These are phyloP conservation scores for Ectropis crepuscularia DNA, from an alignment of 2,888 invertebrate genomes.

Conservation along the genomic window DNA sequence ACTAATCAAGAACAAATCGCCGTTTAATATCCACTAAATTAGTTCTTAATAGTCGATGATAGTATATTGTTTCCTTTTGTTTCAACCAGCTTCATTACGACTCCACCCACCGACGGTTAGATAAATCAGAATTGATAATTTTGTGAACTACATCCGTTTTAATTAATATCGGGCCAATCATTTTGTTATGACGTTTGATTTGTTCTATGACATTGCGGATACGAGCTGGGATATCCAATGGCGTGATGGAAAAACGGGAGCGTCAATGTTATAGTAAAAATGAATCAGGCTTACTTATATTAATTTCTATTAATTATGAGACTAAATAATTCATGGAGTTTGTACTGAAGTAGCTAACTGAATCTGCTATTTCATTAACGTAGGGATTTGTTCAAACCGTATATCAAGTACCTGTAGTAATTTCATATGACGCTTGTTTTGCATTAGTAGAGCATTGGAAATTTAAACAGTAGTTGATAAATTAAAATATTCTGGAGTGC, in stretches of 20 bases:
- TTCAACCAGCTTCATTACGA: slow-evolving; percentile 16
- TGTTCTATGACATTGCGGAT: slow-evolving; percentile 39
- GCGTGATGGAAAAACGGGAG: slow-evolving; percentile 9
- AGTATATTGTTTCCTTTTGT: slow-evolving; percentile 33
- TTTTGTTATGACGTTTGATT: slow-evolving; percentile 39
- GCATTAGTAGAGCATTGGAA: no score
- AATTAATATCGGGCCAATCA: slow-evolving; percentile 61
- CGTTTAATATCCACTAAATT: slow-evolving; percentile 5
- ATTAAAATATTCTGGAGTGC: no score
- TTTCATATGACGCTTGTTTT: no score
- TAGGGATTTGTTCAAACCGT: no score
- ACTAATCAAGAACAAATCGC: background rate
- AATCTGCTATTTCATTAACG: no score
- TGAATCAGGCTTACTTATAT: slow-evolving; percentile 7
- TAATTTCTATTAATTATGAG: background rate
- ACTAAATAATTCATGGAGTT: no score
- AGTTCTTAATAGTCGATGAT: slow-evolving; percentile 14
- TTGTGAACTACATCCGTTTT: slow-evolving; percentile 76
- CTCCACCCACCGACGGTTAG: slow-evolving; percentile 59
- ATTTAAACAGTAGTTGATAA: no score
- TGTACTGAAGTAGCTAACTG: no score
- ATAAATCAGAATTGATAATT: slow-evolving; percentile 74
- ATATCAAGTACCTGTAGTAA: no score
- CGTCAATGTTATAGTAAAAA: slow-evolving; percentile 2
- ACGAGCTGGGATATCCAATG: slow-evolving; percentile 35